These are phyloP conservation scores for Lycodopsis pacificus DNA, from an alignment of 2,797 vertebrate species.

Conservation along the genomic window DNA sequence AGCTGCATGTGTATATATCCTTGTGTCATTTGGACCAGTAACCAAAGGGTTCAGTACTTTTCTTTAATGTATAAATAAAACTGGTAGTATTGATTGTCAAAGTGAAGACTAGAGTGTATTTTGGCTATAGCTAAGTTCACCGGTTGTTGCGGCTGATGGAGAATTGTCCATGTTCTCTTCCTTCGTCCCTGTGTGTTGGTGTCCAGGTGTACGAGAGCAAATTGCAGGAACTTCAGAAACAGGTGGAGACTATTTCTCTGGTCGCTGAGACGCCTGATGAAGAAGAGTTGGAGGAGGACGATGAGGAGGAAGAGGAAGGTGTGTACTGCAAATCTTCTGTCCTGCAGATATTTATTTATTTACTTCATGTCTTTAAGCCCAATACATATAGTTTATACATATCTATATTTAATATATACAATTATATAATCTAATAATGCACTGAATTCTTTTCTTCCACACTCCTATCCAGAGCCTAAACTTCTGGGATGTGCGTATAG, in stretches of 20 bases:
- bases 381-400: neutral
- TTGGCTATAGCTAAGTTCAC: constrained; percentile 20
- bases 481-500: constrained; percentile 75
- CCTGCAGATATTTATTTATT: neutral
- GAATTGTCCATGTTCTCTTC: constrained; percentile 73
- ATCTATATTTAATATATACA: neutral
- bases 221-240: constrained; percentile 97
- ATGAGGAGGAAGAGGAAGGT: constrained; percentile 88
- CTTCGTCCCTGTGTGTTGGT: constrained; percentile 71
- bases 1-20: accelerated
- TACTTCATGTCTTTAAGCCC: neutral
- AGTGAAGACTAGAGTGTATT: neutral
- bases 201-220: constrained; percentile 98
- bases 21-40: neutral
- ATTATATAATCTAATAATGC: constrained; percentile 6
- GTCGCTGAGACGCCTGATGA: constrained; percentile 95
- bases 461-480: constrained; percentile 73
- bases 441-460: constrained; percentile 47
- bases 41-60: neutral
- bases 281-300: constrained; percentile 95
- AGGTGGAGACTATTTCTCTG: constrained; percentile 96
- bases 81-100: neutral
- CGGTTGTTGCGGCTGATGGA: constrained; percentile 65
- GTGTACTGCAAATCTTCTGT: constrained; percentile 39
- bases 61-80: neutral